Conservation (phyloP, 2,888 invertebrate species). For the Eristalis intricaria region DNA sequence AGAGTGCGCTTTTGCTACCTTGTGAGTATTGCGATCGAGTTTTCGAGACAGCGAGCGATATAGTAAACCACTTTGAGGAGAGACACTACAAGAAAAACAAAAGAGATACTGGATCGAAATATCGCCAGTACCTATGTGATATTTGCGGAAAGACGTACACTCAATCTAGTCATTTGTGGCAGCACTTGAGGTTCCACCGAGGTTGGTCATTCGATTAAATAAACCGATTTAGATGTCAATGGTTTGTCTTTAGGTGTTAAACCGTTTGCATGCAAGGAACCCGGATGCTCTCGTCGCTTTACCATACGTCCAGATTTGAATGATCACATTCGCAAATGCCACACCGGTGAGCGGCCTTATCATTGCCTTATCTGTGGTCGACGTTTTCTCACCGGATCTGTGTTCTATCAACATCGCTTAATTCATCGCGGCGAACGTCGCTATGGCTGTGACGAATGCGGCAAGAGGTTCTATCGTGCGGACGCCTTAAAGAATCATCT, state of each 20-base stretch:
- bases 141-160: conserved; percentile 85
- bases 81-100: conserved; percentile 83
- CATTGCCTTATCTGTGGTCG: conserved; percentile 85
- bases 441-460: conserved; percentile 85
- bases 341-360: conserved; percentile 85
- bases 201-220: conserved; percentile 77
- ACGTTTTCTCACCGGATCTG: conserved; percentile 85
- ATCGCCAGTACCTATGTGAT: conserved; percentile 83
- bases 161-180: conserved; percentile 86
- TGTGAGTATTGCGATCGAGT: conserved; percentile 80
- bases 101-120: conserved; percentile 79
- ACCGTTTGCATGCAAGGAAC: conserved; percentile 84
- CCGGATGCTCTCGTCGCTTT: conserved; percentile 84
- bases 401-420: conserved; percentile 85
- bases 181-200: conserved; percentile 86
- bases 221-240: background rate
- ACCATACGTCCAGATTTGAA: conserved; percentile 85
- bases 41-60: conserved; percentile 76
- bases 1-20: conserved; percentile 75
- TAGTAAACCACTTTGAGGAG: conserved; percentile 83
- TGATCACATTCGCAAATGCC: conserved; percentile 85
- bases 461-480: conserved; percentile 85
- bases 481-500: conserved; percentile 85
- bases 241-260: conserved; percentile 83
- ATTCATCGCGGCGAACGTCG: conserved; percentile 85